Percentiles rank a stretch among this genome's conserved stretches.
Conservation (phyloP, 1,140 invertebrate species). For the Drosophila bipectinata region DNA sequence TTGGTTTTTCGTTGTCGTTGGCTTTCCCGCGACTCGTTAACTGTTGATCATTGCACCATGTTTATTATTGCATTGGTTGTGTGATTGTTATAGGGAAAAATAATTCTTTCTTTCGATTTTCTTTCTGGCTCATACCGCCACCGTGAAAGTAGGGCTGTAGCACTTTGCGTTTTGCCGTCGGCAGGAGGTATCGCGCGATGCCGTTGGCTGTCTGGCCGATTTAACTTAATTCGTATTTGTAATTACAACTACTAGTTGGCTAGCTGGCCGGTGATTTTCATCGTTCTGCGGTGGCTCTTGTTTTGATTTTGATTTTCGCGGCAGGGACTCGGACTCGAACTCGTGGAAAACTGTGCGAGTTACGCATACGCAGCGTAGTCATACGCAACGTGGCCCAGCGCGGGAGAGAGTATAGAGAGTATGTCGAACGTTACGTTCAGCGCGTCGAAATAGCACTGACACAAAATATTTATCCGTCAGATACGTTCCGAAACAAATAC, state of each 20-base stretch:
- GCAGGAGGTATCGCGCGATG: slow-evolving; percentile 30
- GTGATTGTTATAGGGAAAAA: slow-evolving; percentile 1
- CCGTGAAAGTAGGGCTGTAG: not conserved
- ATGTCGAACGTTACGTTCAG: slow-evolving; percentile 63
- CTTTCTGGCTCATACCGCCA: slow-evolving; percentile 16
- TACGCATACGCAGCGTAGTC: slow-evolving; percentile 49
- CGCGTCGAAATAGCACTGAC: slow-evolving; percentile 82
- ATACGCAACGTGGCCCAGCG: slow-evolving; percentile 3
- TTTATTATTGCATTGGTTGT: slow-evolving; percentile 12
- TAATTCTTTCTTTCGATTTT: slow-evolving; percentile 28
- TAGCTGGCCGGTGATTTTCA: slow-evolving; percentile 42
- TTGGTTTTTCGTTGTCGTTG: not conserved
- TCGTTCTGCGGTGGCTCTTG: slow-evolving; percentile 23
- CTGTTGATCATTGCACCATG: slow-evolving; percentile 42
- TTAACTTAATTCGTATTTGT: slow-evolving; percentile 3
- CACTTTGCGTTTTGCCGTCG: slow-evolving; percentile 43
- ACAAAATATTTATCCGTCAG: slow-evolving; percentile 24
- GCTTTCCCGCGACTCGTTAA: slow-evolving; percentile 10
- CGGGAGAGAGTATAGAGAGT: slow-evolving; percentile 15
- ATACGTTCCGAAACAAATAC: slow-evolving; percentile 57
- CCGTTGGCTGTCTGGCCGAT: slow-evolving; percentile 29
- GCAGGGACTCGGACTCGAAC: not conserved
- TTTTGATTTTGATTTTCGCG: not conserved
- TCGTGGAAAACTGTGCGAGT: slow-evolving; percentile 31
- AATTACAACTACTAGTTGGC: not conserved